phyloP scores from a whole-genome alignment of 1,140 invertebrate species.

The Papilio polytes region DNA sequence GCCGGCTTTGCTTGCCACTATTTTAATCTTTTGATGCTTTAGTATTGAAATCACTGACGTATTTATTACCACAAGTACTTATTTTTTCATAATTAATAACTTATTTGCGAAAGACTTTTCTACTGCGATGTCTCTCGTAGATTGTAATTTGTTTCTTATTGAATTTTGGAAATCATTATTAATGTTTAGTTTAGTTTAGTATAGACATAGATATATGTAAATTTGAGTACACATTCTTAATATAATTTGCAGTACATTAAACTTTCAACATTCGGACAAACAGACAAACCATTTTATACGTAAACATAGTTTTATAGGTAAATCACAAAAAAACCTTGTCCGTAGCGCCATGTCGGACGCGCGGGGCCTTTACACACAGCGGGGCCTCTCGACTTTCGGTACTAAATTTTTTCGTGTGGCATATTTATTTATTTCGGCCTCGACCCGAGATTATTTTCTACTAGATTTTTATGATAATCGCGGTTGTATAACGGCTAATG shows the following conservation, averaged over 20 bases:
- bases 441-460: conserved; percentile 77
- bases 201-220: too few relatives aligned
- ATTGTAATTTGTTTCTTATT: too few relatives aligned
- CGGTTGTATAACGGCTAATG: conserved; percentile 72
- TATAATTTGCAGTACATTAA: neutral
- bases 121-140: neutral
- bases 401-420: conserved; percentile 77
- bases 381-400: conserved; percentile 61
- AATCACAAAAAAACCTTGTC: conserved; percentile 52
- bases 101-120: neutral
- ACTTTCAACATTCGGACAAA: conserved; percentile 20
- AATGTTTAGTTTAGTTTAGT: neutral
- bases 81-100: too few relatives aligned
- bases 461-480: conserved; percentile 81
- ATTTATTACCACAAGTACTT: neutral
- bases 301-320: conserved; percentile 45
- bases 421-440: conserved; percentile 74
- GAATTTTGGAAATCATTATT: too few relatives aligned
- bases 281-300: conserved; percentile 36
- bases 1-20: conserved; percentile 28
- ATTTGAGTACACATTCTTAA: neutral
- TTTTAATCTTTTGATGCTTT: neutral
- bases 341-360: conserved; percentile 71
- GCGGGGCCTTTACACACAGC: conserved; percentile 72
- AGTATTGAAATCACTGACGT: neutral